These are phyloP conservation scores for Machaerirhynchus nigripectus DNA, from an alignment of 2,113 vertebrate species.

Conservation along the genomic window DNA sequence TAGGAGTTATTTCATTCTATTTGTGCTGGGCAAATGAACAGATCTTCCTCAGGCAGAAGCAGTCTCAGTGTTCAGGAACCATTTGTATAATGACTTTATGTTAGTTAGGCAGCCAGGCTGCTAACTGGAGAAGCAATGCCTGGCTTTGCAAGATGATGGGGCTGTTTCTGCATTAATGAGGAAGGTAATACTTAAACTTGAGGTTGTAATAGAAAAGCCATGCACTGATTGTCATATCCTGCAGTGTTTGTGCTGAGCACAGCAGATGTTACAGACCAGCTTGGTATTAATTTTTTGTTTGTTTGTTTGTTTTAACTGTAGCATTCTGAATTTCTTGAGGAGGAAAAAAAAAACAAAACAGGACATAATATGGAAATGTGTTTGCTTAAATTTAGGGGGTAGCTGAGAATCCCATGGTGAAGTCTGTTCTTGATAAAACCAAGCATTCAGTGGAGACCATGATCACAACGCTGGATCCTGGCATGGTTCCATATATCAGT, in stretches of 20 bases:
- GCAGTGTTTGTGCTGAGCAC: neutral
- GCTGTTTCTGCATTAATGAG: neutral
- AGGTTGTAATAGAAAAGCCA: neutral
- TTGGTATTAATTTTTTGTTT: neutral
- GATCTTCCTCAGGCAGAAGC: neutral
- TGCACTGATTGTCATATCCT: neutral
- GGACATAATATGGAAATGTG: neutral
- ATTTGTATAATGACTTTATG: neutral
- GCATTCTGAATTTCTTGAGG: neutral
- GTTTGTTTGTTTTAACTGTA: neutral
- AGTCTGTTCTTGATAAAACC: conserved; percentile 93
- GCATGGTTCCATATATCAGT: conserved; percentile 98
- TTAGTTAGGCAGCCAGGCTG: neutral
- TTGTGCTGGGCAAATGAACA: neutral
- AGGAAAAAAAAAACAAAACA: rapidly evolving
- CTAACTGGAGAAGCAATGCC: neutral
- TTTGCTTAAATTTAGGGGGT: conserved; percentile 82
- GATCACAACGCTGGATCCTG: conserved; percentile 97
- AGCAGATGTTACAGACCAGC: neutral
- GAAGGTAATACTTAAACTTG: neutral
- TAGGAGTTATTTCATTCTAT: neutral
- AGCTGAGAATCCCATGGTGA: conserved; percentile 91
- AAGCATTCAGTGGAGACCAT: conserved; percentile 95
- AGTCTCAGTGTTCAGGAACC: neutral
- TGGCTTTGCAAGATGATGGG: neutral